Conservation (phyloP, 1,140 invertebrate genomes). For the honey bee (Apis mellifera) region Amel_HAv3.1 CM009931.2:6063001-6063500, state of each 20-base stretch:
- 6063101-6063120: constrained; percentile 72
- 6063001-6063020: constrained; percentile 69
- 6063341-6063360: constrained; percentile 76
- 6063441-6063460: constrained; percentile 47
- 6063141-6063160: constrained; percentile 36
- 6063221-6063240: constrained; percentile 37
- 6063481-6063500: constrained; percentile 76
- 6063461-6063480: constrained; percentile 63
- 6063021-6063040: constrained; percentile 74
- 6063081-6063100: constrained; percentile 78
- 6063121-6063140: constrained; percentile 54
- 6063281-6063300: constrained; percentile 61
- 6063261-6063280: constrained; percentile 52
- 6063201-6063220: constrained; percentile 40
- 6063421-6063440: constrained; percentile 58
- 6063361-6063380: constrained; percentile 76
- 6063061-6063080: constrained; percentile 70
- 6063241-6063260: constrained; percentile 57
- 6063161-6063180: constrained; percentile 39
- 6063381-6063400: constrained; percentile 80
- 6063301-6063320: constrained; percentile 47
- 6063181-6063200: constrained; percentile 31
- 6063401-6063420: constrained; percentile 70
- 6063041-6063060: constrained; percentile 75
- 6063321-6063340: constrained; percentile 60